These are phyloP conservation scores for Trissolcus japonicus DNA, from an alignment of 2,888 invertebrate genomes.

Conservation along the genomic window DNA sequence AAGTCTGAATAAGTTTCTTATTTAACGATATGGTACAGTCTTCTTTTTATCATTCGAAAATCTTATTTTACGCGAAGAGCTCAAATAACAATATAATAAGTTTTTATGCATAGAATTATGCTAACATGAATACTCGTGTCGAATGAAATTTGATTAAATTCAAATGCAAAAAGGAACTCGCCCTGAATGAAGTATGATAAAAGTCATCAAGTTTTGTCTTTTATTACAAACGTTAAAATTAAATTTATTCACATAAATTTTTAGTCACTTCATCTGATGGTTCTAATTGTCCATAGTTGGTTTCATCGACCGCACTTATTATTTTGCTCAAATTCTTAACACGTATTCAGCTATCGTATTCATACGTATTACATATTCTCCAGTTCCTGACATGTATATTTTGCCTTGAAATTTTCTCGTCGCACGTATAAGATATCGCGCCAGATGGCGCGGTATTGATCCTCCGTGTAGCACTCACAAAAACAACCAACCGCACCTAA, in stretches of 20 bases:
- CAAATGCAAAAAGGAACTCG: no score
- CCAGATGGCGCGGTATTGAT: slow-evolving; percentile 59
- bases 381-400: slow-evolving; percentile 13
- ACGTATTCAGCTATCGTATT: background rate
- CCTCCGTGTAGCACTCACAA: slow-evolving; percentile 44
- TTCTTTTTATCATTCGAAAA: slow-evolving; percentile 15
- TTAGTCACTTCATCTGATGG: no score
- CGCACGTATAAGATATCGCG: slow-evolving; percentile 38
- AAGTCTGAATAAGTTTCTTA: slow-evolving; percentile 36
- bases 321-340: slow-evolving; percentile 1
- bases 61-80: slow-evolving; percentile 5
- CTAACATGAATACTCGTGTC: no score
- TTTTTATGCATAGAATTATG: slow-evolving; percentile 3
- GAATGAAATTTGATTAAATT: no score
- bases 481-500: slow-evolving; percentile 53
- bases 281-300: no score
- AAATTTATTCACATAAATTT: no score
- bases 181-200: no score
- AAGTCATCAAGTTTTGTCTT: no score
- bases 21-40: slow-evolving; percentile 12
- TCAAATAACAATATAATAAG: slow-evolving; percentile 2
- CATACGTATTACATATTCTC: slow-evolving; percentile 20
- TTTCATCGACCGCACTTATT: background rate
- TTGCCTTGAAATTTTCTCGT: slow-evolving; percentile 32
- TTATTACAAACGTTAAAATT: no score